Base-by-base conservation (phyloP, 2,113 vertebrate genomes). In the Cryptomyrus ogoouensis region DNA sequence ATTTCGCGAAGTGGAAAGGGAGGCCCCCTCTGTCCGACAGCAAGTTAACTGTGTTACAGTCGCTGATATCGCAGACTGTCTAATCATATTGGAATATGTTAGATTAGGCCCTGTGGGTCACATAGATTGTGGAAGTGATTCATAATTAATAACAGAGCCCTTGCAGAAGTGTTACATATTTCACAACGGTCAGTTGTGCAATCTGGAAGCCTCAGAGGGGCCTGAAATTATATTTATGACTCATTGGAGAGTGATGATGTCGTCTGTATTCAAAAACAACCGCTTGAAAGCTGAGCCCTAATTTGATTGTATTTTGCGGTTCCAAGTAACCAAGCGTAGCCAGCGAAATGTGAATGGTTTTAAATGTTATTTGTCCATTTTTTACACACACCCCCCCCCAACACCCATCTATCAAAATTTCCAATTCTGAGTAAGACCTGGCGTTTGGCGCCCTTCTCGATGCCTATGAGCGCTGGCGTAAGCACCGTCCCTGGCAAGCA, bases 81-180 rank as follows among this genome's bases (percentile, higher is more conserved):
- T 74, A 31, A 89, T 90, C 89, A 88, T 62, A 17, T 70, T 91
- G 88, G 35, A 91, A 91, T 66, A 90, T 91, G 52, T 88, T 91
- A 42, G 89, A 88, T 58, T 5, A 88, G 21, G 77, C 89, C 91
- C 92, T 90, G 0, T 24, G 91, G 87, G 89, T 89, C 88, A 35
- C 58, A 85, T 46, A 89, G 88, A 90, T 91, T 62, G 80, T n/a
- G 85, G 90, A 47, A 58, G 4, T 70, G 39, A 88, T 56, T 90
- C 84, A 53, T 93, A 93, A 94, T 94, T 92, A 93, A 92, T 70
- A 92, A 90, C 91, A 93, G 91, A 58, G 49, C 86, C 91, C 53
- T 53, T 91, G 84, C 89, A 90, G 66, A 52, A 62, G 39, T 80
- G 90, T 93, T 86, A 80, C 74, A 92, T 91, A 90, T 93, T 94